Conservation (phyloP, 2,113 vertebrate genomes). For the Cavia aperea region DNA sequence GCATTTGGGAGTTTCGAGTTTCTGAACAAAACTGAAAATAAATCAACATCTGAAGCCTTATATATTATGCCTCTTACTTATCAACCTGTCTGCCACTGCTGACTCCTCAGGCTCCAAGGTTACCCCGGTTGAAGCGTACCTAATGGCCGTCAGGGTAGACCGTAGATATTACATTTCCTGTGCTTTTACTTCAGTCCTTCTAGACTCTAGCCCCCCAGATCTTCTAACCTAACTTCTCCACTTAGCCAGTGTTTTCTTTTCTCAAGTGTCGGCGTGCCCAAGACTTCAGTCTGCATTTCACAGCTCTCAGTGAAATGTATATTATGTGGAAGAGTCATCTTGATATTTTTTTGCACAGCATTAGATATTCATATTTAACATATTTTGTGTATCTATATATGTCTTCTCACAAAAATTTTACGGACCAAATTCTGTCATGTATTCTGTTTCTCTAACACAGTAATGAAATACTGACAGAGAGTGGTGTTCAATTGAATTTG, state of each 20-base stretch:
- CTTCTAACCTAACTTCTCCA: background rate
- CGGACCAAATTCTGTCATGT: background rate
- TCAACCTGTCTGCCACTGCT: background rate
- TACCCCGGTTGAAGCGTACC: too few species aligned
- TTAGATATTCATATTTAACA: background rate
- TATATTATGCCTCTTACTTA: background rate
- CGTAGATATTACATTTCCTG: background rate
- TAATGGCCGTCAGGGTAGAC: background rate
- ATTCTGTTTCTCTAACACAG: background rate
- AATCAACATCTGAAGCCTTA: background rate
- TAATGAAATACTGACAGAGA: background rate
- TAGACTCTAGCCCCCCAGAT: rapidly evolving
- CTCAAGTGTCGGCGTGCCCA: background rate
- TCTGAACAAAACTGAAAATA: background rate
- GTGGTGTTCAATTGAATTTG: background rate
- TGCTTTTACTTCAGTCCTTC: background rate
- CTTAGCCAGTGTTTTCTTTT: background rate
- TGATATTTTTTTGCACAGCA: background rate
- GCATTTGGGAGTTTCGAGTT: background rate
- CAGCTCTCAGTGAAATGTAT: background rate
- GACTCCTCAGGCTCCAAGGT: background rate
- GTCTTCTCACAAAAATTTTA: background rate
- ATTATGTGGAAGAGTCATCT: background rate
- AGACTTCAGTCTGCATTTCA: background rate
- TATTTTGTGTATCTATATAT: background rate